These are phyloP conservation scores for Belgica antarctica DNA, from an alignment of 2,888 invertebrate genomes.

Conservation along the genomic window DNA sequence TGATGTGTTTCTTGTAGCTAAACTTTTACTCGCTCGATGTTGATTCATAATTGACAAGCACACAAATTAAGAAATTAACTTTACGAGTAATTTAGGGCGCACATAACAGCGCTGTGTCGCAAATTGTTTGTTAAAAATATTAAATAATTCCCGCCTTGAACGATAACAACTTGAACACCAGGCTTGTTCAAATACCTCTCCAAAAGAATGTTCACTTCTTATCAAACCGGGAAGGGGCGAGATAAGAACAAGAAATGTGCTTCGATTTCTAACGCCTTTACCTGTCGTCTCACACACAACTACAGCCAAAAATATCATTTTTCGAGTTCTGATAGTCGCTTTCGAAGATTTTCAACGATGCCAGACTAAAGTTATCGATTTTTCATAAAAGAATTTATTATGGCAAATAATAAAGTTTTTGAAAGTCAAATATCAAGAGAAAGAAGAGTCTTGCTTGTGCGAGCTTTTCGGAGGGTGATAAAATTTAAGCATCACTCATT, in stretches of 20 bases:
- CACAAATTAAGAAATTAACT: not conserved
- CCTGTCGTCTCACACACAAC: not conserved
- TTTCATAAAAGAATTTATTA: constrained; percentile 37
- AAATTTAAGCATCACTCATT: too few species aligned
- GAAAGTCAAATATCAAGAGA: not conserved
- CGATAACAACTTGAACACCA: not conserved
- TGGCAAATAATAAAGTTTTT: constrained; percentile 11
- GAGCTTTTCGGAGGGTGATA: not conserved
- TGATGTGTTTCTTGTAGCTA: too few species aligned
- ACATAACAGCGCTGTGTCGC: not conserved
- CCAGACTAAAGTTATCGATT: constrained; percentile 38
- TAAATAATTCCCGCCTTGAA: not conserved
- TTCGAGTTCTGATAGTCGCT: too few species aligned
- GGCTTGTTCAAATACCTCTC: not conserved
- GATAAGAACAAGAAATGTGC: not conserved
- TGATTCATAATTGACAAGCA: not conserved
- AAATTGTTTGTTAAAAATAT: constrained; percentile 1
- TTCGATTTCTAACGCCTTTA: not conserved
- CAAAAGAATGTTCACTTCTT: not conserved
- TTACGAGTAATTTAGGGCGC: not conserved
- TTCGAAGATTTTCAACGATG: not conserved
- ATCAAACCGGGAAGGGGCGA: not conserved
- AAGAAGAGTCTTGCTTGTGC: not conserved
- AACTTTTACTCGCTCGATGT: not conserved
- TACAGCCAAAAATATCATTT: too few species aligned